These are phyloP conservation scores for Zhuqinia jingwanae DNA, from an alignment of 2,888 invertebrate genomes.

Conservation along the genomic window DNA sequence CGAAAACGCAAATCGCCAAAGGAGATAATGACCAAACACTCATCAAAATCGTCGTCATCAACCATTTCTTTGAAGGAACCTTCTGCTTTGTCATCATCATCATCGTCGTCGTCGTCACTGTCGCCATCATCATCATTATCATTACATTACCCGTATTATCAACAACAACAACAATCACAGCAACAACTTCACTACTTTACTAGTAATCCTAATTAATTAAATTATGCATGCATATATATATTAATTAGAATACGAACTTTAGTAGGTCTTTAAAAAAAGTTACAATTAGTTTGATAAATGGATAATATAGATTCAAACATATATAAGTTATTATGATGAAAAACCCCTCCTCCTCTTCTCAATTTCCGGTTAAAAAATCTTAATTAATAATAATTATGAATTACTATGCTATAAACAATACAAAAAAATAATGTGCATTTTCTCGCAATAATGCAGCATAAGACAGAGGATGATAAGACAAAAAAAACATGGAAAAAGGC, in stretches of 20 bases:
- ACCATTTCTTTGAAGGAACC: not conserved
- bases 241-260: not conserved
- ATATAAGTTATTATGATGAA: not conserved
- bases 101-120: not conserved
- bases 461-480: constrained; percentile 24
- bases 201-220: no score
- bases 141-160: not conserved
- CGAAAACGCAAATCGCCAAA: constrained; percentile 35
- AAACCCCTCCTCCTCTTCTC: not conserved
- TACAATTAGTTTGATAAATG: no score
- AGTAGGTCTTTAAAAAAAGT: not conserved
- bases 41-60: not conserved
- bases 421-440: not conserved
- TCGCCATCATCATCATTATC: not conserved
- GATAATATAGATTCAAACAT: no score
- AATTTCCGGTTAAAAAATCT: not conserved
- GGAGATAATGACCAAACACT: not conserved
- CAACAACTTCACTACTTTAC: constrained; percentile 18
- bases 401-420: not conserved
- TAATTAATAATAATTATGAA: not conserved
- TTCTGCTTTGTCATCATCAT: not conserved
- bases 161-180: constrained; percentile 7
- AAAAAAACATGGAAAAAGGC: not conserved
- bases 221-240: not conserved
- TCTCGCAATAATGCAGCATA: constrained; percentile 12